Conservation (phyloP, 2,797 vertebrate genomes). For the Arrhamphus sclerolepis region DNA sequence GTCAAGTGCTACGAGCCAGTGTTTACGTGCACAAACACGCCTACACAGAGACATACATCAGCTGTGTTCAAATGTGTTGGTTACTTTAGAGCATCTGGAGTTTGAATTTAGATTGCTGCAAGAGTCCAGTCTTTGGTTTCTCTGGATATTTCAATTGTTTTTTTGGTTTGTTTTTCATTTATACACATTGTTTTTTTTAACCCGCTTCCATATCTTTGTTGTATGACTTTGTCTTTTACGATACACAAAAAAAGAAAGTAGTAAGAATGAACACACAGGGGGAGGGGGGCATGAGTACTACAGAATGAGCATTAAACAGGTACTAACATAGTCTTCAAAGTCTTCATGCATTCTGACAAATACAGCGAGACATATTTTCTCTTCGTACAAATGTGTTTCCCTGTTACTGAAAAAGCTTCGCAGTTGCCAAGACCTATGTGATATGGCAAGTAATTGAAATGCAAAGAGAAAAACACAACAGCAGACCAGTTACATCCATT, state of each 20-base stretch:
- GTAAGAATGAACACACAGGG: too few species aligned
- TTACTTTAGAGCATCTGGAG: neutral
- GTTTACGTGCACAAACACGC: slow-evolving; percentile 40
- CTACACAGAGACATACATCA: slow-evolving; percentile 28
- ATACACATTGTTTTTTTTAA: neutral
- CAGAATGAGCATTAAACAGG: slow-evolving; percentile 7
- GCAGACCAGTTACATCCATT: neutral
- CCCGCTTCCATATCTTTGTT: slow-evolving; percentile 5
- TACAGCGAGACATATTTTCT: neutral
- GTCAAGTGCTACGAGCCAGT: slow-evolving; percentile 38
- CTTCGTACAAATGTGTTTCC: neutral
- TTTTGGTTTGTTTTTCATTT: slow-evolving; percentile 15
- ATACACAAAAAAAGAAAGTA: too few species aligned
- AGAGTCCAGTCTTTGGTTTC: neutral
- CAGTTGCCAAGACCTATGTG: neutral
- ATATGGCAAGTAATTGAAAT: neutral
- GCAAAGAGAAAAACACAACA: neutral
- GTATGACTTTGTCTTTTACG: neutral
- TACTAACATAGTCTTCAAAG: slow-evolving; percentile 8
- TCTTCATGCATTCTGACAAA: neutral
- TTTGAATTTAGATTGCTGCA: slow-evolving; percentile 5
- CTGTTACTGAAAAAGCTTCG: neutral
- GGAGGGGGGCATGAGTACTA: too few species aligned
- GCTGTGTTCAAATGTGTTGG: too few species aligned
- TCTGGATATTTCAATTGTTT: slow-evolving; percentile 6